Base-by-base conservation (phyloP, 2,797 vertebrate species). In the Acridotheres tristis region DNA sequence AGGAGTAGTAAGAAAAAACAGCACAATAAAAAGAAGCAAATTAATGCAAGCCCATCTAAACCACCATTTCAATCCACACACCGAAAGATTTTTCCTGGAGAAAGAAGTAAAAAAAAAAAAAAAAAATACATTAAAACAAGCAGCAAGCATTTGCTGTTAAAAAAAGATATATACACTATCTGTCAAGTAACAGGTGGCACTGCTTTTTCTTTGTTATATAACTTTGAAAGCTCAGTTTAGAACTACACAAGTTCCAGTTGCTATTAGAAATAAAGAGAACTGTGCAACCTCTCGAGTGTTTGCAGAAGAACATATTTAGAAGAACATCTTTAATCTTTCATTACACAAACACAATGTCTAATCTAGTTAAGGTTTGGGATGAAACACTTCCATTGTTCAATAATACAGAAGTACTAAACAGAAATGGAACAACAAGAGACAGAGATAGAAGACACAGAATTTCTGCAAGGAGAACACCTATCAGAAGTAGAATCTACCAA, bases 1-100 rank as follows among this genome's bases (percentile, higher is more conserved):
- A 65, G 99, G 99, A 12, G 99, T 99, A 7, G 99, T 99, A 96
- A 99, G 98, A 97, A 99, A 99, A 96, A 99, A 99, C 36, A 99
- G 98, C 79, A 98, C 97, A 93, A 99, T 15, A 88, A 99, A 99
- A 79, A 99, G 98, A 0, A 97, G 75, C 36, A 98, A 75, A 97
- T 99, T 99, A 94, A 99, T 97, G 69, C 97, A 90, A 68, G 98
- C 40, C 82, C 97, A 98, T 68, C 99, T 98, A 12, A 98, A 47
- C 98, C 98, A 98, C 99, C 99, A 99, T 36, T 40, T 85, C 50
- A 98, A 69, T 15, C 99, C 98, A 65, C 47, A 96, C 87, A 99
- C 90, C 0, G 99, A 99, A 30, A 99, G 98, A 94, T 99, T 99
- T 73, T 98, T 98, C 99, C 99, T 99, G 95, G 30, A 30, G 43